Conservation (phyloP, 2,113 vertebrate species). For the Aviceda subcristata region DNA sequence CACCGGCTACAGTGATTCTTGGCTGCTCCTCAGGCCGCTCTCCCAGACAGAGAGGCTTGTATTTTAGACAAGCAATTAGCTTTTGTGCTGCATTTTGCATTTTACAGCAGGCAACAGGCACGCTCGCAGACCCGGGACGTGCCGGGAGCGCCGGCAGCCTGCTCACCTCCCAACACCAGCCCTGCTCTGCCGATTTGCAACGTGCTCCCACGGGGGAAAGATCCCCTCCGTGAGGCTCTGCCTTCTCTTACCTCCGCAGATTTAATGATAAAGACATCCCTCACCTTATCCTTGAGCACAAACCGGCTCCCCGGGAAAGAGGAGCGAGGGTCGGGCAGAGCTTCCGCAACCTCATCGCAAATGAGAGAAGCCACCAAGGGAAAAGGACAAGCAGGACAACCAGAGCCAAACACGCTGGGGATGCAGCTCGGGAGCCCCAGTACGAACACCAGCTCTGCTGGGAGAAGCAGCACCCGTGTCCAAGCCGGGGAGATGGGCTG, state of each 20-base stretch:
- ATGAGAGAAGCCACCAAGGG: neutral
- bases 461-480: neutral
- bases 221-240: neutral
- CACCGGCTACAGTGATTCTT: neutral
- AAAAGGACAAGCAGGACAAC: neutral
- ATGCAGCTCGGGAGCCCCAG: neutral
- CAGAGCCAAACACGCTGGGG: neutral
- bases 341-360: accelerated
- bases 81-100: neutral
- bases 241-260: neutral
- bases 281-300: neutral
- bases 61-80: neutral
- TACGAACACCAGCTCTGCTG: neutral
- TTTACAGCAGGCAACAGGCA: neutral
- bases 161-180: neutral
- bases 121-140: accelerated
- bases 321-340: neutral
- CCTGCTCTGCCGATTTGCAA: neutral
- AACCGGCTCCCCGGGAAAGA: neutral
- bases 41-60: neutral
- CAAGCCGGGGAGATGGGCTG: accelerated
- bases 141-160: neutral
- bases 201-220: neutral
- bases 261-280: neutral
- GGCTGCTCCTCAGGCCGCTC: neutral